These are phyloP conservation scores for Stenoptilia bipunctidactyla DNA, from an alignment of 2,888 invertebrate species.

Conservation along the genomic window DNA sequence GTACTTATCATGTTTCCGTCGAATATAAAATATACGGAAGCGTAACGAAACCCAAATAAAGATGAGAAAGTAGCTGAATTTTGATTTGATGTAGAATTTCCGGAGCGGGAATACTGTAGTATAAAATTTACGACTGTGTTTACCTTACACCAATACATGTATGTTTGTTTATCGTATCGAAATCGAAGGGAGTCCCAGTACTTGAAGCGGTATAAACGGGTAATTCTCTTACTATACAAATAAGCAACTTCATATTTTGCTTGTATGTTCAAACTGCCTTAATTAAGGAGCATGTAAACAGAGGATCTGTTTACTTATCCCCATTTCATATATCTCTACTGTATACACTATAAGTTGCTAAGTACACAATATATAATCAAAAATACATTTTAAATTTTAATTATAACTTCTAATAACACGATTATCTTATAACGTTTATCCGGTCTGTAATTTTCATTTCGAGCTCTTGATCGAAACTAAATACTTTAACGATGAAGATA, in stretches of 20 bases:
- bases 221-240: conserved; percentile 46
- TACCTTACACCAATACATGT: conserved; percentile 40
- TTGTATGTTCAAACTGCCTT: conserved; percentile 31
- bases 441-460: background rate
- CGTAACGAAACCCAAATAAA: conserved; percentile 17
- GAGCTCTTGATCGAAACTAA: conserved; percentile 26
- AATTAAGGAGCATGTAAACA: background rate
- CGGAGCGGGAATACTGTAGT: conserved; percentile 35
- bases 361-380: too few relatives aligned
- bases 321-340: too few relatives aligned
- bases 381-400: too few relatives aligned
- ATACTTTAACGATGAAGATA: conserved; percentile 59
- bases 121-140: conserved; percentile 60
- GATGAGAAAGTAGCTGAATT: conserved; percentile 27
- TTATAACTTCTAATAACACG: conserved; percentile 5
- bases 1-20: background rate
- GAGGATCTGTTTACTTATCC: too few relatives aligned
- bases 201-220: conserved; percentile 42
- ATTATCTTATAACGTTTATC: background rate
- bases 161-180: conserved; percentile 56
- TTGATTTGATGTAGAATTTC: conserved; percentile 44
- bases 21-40: conserved; percentile 7
- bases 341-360: too few relatives aligned
- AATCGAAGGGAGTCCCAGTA: conserved; percentile 41
- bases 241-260: conserved; percentile 33